These are phyloP conservation scores for Thalassarche chlororhynchos DNA, from an alignment of 2,113 vertebrate species.

Conservation along the genomic window DNA sequence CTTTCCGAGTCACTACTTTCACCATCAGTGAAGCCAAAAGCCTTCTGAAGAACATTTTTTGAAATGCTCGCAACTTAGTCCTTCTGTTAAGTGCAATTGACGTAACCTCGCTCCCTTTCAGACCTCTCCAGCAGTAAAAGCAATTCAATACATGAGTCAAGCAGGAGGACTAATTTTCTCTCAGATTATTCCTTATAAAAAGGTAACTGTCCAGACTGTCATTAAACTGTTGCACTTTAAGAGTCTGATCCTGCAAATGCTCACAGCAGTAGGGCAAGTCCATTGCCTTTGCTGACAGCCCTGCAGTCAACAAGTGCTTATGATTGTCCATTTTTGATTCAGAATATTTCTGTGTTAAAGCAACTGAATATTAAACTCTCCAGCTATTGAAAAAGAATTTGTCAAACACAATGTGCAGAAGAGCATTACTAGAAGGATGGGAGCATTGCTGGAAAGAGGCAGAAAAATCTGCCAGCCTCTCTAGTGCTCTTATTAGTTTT, in stretches of 20 bases:
- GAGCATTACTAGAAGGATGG: not conserved
- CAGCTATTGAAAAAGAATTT: not conserved
- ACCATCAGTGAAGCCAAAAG: not conserved
- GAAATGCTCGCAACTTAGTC: constrained; percentile 18
- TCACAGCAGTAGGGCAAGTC: not conserved
- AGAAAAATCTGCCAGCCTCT: not conserved
- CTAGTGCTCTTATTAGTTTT: not conserved
- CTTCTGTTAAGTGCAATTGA: constrained; percentile 12
- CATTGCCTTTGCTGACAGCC: not conserved
- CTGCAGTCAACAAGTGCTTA: not conserved
- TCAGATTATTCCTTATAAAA: not conserved
- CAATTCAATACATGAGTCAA: not conserved
- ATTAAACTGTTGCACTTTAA: not conserved
- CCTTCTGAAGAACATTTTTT: not conserved
- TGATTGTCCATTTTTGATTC: not conserved
- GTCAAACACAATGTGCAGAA: not conserved
- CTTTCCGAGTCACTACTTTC: constrained; percentile 18
- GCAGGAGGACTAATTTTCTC: not conserved
- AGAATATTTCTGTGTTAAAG: not conserved
- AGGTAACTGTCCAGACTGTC: not conserved
- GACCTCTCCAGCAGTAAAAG: not conserved
- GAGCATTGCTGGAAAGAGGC: not conserved
- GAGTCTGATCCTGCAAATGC: not conserved
- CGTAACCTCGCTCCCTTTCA: constrained; percentile 1
- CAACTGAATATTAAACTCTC: not conserved